Conservation (phyloP, 2,797 vertebrate species). For the Schizopygopsis pylzovi region DNA sequence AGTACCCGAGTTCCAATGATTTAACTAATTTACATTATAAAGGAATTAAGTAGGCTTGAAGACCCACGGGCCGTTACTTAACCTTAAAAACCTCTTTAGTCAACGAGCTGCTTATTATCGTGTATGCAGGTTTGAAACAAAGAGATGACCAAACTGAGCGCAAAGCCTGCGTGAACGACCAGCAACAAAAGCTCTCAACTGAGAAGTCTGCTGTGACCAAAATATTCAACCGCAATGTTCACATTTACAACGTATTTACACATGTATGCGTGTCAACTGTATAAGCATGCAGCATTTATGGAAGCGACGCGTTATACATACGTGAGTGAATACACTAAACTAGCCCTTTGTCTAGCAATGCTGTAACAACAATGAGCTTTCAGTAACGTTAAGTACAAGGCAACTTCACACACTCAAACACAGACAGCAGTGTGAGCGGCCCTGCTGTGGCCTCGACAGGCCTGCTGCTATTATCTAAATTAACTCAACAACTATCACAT, state of each 20-base stretch:
- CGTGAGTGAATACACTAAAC: neutral
- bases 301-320: neutral
- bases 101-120: neutral
- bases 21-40: constrained; percentile 22
- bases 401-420: constrained; percentile 46
- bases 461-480: constrained; percentile 3
- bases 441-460: constrained; percentile 16
- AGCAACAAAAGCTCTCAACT: constrained; percentile 29
- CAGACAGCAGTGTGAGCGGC: constrained; percentile 29
- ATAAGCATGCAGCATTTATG: neutral
- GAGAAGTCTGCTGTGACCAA: neutral
- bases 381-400: constrained; percentile 18
- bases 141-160: constrained; percentile 9
- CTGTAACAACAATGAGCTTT: constrained; percentile 31
- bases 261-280: neutral
- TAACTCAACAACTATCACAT: constrained; percentile 25
- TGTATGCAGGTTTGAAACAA: constrained; percentile 29
- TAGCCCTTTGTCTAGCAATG: constrained; percentile 20
- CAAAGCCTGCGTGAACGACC: neutral
- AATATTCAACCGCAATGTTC: neutral
- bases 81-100: constrained; percentile 7
- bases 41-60: neutral
- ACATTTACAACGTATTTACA: neutral
- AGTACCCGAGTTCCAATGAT: neutral
- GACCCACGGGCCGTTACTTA: neutral